A percentile compares a stretch with the other conserved stretches of the same genome.
Evolutionary conservation across 2,113 vertebrate species (phyloP).

Genomic region (Mustela lutreola): DNA sequence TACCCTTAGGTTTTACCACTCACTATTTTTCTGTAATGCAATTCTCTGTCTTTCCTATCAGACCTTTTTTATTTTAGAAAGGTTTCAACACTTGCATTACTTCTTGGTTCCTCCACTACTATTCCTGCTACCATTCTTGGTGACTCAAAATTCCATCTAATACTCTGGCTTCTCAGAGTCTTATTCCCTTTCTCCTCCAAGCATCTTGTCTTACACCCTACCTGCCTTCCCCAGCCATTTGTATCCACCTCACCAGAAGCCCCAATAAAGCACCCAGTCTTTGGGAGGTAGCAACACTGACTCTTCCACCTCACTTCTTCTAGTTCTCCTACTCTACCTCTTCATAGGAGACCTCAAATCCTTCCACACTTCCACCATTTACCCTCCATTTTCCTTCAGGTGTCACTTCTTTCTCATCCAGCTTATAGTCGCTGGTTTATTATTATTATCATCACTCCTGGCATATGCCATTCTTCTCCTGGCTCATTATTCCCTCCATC

Average conservation of each 20-base stretch:
- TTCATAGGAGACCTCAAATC: neutral
- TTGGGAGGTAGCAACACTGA: neutral
- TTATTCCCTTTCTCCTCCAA: neutral
- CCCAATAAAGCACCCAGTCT: neutral
- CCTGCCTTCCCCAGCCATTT: neutral
- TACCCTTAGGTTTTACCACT: neutral
- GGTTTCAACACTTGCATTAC: neutral
- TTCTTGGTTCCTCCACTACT: neutral
- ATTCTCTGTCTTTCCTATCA: neutral
- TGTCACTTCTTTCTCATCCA: neutral
- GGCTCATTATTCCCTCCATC: neutral
- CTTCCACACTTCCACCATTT: neutral
- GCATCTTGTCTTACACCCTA: neutral
- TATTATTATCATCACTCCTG: neutral
- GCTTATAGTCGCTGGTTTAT: neutral
- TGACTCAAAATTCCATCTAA: neutral
- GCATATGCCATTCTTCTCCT: neutral
- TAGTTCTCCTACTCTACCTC: neutral
- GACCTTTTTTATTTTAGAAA: neutral
- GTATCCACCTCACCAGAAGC: rapidly evolving
- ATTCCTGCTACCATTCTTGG: neutral
- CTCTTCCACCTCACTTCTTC: neutral
- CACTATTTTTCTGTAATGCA: neutral
- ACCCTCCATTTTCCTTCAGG: neutral
- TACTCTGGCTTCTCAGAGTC: neutral